A percentile compares a stretch with the other conserved stretches of the same genome.
Conservation (phyloP, 2,113 vertebrate species). For the Cavia porcellus region DNA sequence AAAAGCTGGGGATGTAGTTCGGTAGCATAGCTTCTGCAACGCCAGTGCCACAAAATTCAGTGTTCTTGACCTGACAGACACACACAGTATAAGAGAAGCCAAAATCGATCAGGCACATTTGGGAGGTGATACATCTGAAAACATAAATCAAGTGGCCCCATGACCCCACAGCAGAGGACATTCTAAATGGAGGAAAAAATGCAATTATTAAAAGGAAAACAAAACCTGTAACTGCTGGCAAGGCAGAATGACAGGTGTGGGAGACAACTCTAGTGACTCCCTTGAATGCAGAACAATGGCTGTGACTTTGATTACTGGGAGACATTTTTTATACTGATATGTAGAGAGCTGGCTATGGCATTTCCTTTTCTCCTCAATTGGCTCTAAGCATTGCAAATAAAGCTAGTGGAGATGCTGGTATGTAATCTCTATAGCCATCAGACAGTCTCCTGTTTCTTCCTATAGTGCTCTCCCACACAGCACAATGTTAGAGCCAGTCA, state of each 20-base stretch:
- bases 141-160: not conserved
- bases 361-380: too few relatives aligned
- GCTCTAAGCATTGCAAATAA: too few relatives aligned
- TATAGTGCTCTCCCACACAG: too few relatives aligned
- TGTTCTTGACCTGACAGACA: not conserved
- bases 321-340: too few relatives aligned
- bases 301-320: too few relatives aligned
- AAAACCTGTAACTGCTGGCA: not conserved
- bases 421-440: too few relatives aligned
- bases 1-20: not conserved
- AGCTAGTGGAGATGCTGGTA: too few relatives aligned
- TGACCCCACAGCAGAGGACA: constrained; percentile 20
- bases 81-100: not conserved
- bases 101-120: not conserved
- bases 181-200: constrained; percentile 22
- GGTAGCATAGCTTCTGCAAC: not conserved
- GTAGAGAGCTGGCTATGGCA: too few relatives aligned
- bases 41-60: not conserved
- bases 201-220: not conserved
- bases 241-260: not conserved
- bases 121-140: not conserved
- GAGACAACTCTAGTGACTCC: too few relatives aligned
- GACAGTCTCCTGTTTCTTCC: too few relatives aligned
- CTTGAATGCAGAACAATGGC: too few relatives aligned
- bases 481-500: too few relatives aligned